Evolutionary conservation across 2,797 vertebrate genomes (phyloP), one percentile per base, ranked within the genome.

Genomic region (Lacerta viridis): DNA sequence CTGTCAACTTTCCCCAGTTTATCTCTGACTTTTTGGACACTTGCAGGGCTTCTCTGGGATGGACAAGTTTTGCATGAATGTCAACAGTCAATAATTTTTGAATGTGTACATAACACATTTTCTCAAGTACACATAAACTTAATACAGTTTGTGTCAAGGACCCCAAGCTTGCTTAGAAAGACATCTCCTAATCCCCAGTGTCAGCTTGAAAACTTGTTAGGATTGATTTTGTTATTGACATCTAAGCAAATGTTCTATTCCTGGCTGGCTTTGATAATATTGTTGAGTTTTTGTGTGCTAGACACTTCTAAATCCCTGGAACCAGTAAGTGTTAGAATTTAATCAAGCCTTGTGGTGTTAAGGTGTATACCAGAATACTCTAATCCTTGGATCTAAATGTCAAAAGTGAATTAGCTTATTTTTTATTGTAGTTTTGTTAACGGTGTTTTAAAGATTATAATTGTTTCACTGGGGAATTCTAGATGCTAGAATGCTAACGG

Each of bases 181-280:
- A 50, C 88, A 59, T 86, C 36, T 90, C 7, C 80, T 86, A 89
- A 86, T 89, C 46, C 72, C 64, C 50, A 72, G 71, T 80, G 87
- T 87, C 81, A 78, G 84, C 75, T 87, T 84, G 75, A 72, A 83
- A 87, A 55, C 39, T 87, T 71, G 76, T 83, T 64, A 80, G 80
- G 84, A 66, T 87, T 74, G 64, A 82, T 90, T 86, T 89, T 68
- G 64, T 36, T 90, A 83, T 72, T 87, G 89, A 90, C 80, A 66
- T 87, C 69, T 74, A 61, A n/a, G 68, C 69, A 75, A 75, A 68
- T 80, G 41, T 66, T 85, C 76, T 75, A 69, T 85, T 89, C 66
- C 69, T 85, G 83, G 76, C 66, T 80, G 85, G 66, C 80, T 90
- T 84, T 84, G 80, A 83, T 84, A 88, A 55, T 55, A 55, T 55